Conservation (phyloP, 2,113 vertebrate genomes). For the Ceyx cyanopectus region DNA sequence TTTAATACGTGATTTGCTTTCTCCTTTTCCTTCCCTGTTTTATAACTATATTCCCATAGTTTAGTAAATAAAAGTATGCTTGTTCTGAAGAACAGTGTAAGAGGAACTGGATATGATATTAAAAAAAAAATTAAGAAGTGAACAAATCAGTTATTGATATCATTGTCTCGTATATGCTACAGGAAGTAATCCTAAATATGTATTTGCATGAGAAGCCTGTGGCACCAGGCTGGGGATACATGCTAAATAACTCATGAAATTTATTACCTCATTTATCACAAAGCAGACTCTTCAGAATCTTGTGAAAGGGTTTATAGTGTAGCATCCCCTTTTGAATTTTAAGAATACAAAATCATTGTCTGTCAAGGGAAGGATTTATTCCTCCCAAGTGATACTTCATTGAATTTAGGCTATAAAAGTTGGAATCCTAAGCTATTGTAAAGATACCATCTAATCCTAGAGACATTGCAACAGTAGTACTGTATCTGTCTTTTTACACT, state of each 20-base stretch:
- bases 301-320: not conserved
- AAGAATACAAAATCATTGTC: not conserved
- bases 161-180: not conserved
- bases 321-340: not conserved
- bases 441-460: not conserved
- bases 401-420: not conserved
- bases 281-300: not conserved
- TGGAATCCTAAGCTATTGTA: not conserved
- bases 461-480: not conserved
- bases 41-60: not conserved
- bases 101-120: not conserved
- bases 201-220: not conserved
- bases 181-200: not conserved
- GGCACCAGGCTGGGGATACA: not conserved
- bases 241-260: not conserved
- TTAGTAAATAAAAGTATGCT: not conserved
- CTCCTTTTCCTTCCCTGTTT: not conserved
- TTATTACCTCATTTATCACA: not conserved
- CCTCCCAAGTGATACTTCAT: not conserved
- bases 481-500: not conserved
- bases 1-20: too few species aligned
- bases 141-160: not conserved
- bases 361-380: not conserved
- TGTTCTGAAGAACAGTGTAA: not conserved
- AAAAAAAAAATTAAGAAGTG: not conserved